Conservation (phyloP, 2,797 vertebrate genomes). For the Spondyliosoma cantharus region DNA sequence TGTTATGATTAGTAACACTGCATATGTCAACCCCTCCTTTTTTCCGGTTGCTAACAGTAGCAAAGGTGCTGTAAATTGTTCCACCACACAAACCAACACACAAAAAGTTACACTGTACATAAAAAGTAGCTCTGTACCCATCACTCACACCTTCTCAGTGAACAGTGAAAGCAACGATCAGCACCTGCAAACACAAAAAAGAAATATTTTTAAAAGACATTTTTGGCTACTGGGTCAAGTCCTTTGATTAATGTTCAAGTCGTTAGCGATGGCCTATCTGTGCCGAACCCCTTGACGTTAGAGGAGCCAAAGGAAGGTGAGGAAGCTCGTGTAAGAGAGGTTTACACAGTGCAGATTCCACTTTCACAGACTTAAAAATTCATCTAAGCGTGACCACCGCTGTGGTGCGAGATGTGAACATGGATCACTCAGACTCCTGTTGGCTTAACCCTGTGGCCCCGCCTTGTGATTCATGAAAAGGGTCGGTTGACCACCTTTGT, state of each 20-base stretch:
- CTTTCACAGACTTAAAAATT: conserved; percentile 17
- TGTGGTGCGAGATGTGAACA: conserved; percentile 29
- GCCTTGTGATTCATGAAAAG: conserved; percentile 19
- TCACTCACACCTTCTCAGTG: neutral
- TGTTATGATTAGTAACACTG: neutral
- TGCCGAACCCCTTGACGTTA: neutral
- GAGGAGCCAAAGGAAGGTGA: neutral
- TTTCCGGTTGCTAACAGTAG: neutral
- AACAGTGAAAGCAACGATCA: neutral
- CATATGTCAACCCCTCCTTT: neutral
- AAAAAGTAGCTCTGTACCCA: neutral
- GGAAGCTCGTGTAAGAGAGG: neutral
- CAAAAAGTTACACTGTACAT: neutral
- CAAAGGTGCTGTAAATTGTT: neutral
- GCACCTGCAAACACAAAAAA: neutral
- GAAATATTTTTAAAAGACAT: neutral
- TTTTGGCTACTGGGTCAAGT: no score
- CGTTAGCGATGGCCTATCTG: neutral
- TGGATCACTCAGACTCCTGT: conserved; percentile 38
- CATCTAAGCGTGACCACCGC: conserved; percentile 29
- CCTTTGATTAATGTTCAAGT: neutral
- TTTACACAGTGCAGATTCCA: conserved; percentile 9
- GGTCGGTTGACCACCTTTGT: conserved; percentile 13
- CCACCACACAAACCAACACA: neutral
- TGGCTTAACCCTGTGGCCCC: conserved; percentile 13